phyloP scores from a whole-genome alignment of 2,113 vertebrate species.

The Mus musculus region GRCm39 chr11:11427001-11427500 shows the following conservation, averaged over 20 bases:
- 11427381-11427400: neutral
- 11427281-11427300: neutral
- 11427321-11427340: neutral
- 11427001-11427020: constrained; percentile 72
- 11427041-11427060: neutral
- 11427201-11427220: neutral
- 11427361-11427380: neutral
- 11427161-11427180: constrained; percentile 64
- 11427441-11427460: too few relatives aligned
- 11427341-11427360: neutral
- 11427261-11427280: neutral
- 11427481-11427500: neutral
- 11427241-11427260: neutral
- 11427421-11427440: neutral
- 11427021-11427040: neutral
- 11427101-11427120: constrained; percentile 71
- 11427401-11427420: neutral
- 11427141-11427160: constrained; percentile 1
- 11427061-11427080: neutral
- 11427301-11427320: neutral
- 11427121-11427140: neutral
- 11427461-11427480: neutral
- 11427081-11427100: constrained; percentile 84
- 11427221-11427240: neutral
- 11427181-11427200: constrained; percentile 78